Evolutionary conservation across 2,888 invertebrate genomes (phyloP).

Genomic region (Tribolium freemani): DNA sequence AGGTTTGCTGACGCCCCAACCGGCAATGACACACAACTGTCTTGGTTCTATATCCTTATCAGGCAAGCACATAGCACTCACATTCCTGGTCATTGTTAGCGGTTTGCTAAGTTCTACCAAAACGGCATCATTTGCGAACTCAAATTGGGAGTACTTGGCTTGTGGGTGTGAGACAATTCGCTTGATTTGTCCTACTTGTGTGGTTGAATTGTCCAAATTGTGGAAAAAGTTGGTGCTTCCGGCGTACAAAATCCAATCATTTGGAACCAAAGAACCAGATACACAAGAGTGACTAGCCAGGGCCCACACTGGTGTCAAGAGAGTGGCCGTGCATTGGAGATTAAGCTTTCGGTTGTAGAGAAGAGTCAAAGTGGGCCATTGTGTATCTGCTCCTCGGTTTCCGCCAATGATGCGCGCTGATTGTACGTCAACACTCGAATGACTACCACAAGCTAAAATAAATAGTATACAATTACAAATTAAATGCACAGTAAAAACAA

Average conservation of each 20-base stretch:
- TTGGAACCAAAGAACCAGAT: slow-evolving; percentile 44
- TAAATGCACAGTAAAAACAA: slow-evolving; percentile 1
- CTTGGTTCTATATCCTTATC: slow-evolving; percentile 67
- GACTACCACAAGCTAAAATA: slow-evolving; percentile 58
- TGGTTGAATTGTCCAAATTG: slow-evolving; percentile 61
- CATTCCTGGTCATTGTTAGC: slow-evolving; percentile 69
- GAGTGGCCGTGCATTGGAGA: slow-evolving; percentile 69
- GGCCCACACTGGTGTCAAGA: slow-evolving; percentile 70
- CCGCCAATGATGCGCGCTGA: slow-evolving; percentile 70
- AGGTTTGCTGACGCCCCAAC: slow-evolving; percentile 72
- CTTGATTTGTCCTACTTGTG: slow-evolving; percentile 63
- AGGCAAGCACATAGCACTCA: slow-evolving; percentile 74
- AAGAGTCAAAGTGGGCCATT: slow-evolving; percentile 73
- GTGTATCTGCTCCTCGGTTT: slow-evolving; percentile 68
- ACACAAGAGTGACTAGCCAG: slow-evolving; percentile 70
- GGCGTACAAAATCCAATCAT: slow-evolving; percentile 63
- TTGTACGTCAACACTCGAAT: slow-evolving; percentile 59
- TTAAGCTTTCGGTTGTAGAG: slow-evolving; percentile 67
- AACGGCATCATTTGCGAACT: slow-evolving; percentile 73
- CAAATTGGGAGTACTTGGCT: slow-evolving; percentile 72
- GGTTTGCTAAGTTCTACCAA: slow-evolving; percentile 71
- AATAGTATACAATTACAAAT: neutral
- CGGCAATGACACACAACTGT: slow-evolving; percentile 73
- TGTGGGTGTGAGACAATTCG: slow-evolving; percentile 72
- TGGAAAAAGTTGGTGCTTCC: slow-evolving; percentile 64